Conservation (phyloP, 2,797 vertebrate species). For the Gila robusta region DNA sequence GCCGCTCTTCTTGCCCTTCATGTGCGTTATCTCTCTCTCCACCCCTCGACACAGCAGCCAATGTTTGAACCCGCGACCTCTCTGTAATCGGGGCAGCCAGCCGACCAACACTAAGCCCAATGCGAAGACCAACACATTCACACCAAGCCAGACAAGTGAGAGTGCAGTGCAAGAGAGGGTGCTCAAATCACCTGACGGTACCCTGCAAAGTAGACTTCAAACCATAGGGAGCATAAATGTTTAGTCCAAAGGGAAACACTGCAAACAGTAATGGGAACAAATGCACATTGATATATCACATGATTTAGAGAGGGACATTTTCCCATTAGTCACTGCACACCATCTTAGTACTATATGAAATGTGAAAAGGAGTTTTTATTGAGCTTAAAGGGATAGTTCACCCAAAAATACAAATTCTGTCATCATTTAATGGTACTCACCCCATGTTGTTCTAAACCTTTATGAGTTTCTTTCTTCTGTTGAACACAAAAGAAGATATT, state of each 20-base stretch:
- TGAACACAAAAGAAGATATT: not conserved
- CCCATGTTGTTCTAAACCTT: not conserved
- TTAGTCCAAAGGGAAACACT: not conserved
- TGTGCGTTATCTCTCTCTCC: conserved; percentile 77
- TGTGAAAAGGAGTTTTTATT: not conserved
- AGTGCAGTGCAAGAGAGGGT: conserved; percentile 63
- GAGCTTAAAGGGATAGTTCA: not conserved
- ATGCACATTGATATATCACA: not conserved
- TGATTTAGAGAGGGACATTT: not conserved
- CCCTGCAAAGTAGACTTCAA: not conserved
- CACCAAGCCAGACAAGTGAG: conserved; percentile 66
- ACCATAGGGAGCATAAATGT: not conserved
- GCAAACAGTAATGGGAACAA: conserved; percentile 71
- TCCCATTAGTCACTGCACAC: not conserved
- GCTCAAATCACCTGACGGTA: not conserved
- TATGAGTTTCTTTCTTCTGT: not conserved
- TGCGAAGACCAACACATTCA: conserved; percentile 72
- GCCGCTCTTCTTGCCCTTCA: conserved; percentile 63
- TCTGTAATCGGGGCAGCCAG: conserved; percentile 61
- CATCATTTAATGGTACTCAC: not conserved
- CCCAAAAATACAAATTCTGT: not conserved
- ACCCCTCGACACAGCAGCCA: conserved; percentile 73
- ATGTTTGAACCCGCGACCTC: conserved; percentile 79
- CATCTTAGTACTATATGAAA: not conserved
- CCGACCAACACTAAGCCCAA: conserved; percentile 75